phyloP scores from a whole-genome alignment of 2,113 vertebrate species.

The Spea bombifrons region DNA sequence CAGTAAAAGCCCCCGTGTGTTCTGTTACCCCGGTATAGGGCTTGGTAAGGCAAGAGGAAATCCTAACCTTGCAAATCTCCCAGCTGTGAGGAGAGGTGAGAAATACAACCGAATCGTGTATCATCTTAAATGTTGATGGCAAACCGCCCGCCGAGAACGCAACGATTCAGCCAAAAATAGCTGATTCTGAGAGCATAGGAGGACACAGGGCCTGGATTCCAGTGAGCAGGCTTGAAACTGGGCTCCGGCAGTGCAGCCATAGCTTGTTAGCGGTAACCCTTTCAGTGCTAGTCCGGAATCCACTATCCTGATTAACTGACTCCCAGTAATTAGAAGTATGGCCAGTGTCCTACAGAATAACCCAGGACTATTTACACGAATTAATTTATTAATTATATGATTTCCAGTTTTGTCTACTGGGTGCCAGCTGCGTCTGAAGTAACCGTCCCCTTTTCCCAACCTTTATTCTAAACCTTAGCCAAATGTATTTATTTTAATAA shows the following conservation, averaged over 20 bases:
- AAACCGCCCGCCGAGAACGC: conserved; percentile 28
- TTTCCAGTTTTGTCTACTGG: no score
- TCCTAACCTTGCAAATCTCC: conserved; percentile 29
- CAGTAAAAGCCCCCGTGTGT: not conserved
- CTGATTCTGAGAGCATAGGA: conserved; percentile 43
- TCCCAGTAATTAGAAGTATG: no score
- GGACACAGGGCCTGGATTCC: conserved; percentile 42
- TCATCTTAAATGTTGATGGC: conserved; percentile 41
- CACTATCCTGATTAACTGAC: no score
- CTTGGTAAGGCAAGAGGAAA: conserved; percentile 24
- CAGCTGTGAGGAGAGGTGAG: conserved; percentile 44
- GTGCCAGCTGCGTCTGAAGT: no score
- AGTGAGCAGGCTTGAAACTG: conserved; percentile 20
- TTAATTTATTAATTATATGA: no score
- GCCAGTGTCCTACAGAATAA: no score
- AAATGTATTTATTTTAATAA: no score
- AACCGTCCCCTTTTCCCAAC: no score
- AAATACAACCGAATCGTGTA: conserved; percentile 41
- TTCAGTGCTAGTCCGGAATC: not conserved
- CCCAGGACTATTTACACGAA: no score
- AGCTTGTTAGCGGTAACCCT: conserved; percentile 7
- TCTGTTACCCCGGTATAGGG: not conserved
- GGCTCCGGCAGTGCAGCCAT: not conserved
- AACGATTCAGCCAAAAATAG: conserved; percentile 43
- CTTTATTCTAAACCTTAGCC: no score